A percentile compares a stretch with the other conserved stretches of the same genome.
phyloP scores from a whole-genome alignment of 2,113 vertebrate genomes.

The Myrmecophaga tridactyla region DNA sequence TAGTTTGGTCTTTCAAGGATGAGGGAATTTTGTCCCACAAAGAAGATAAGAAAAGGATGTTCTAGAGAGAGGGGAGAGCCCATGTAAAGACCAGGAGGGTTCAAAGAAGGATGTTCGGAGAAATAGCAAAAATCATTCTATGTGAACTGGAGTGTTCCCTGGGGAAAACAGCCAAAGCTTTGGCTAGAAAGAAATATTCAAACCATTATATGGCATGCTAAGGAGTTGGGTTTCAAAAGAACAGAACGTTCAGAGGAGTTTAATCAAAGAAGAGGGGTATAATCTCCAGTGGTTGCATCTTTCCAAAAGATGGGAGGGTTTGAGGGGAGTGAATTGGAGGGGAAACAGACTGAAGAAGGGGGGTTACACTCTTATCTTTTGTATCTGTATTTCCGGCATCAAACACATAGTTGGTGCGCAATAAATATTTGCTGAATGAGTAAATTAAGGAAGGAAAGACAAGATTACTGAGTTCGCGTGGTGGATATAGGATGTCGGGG shows the following conservation, averaged over 20 bases:
- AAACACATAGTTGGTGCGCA: neutral
- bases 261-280: neutral
- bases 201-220: no score
- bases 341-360: neutral
- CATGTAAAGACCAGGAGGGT: neutral
- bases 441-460: neutral
- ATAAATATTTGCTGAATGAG: neutral
- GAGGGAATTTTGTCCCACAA: neutral
- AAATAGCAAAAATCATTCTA: neutral
- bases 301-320: neutral
- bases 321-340: neutral
- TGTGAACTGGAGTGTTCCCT: neutral
- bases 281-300: no score
- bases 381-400: neutral
- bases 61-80: neutral
- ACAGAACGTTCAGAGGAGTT: neutral
- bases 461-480: neutral
- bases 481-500: neutral
- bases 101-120: neutral
- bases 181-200: neutral
- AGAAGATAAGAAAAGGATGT: neutral
- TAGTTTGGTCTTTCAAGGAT: neutral
- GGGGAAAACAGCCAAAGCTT: neutral
- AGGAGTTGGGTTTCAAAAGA: neutral
- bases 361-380: fast-evolving